A percentile compares a stretch with the other conserved stretches of the same genome.
These are phyloP conservation scores for Allacma fusca DNA, from an alignment of 2,888 invertebrate species.

Conservation along the genomic window DNA sequence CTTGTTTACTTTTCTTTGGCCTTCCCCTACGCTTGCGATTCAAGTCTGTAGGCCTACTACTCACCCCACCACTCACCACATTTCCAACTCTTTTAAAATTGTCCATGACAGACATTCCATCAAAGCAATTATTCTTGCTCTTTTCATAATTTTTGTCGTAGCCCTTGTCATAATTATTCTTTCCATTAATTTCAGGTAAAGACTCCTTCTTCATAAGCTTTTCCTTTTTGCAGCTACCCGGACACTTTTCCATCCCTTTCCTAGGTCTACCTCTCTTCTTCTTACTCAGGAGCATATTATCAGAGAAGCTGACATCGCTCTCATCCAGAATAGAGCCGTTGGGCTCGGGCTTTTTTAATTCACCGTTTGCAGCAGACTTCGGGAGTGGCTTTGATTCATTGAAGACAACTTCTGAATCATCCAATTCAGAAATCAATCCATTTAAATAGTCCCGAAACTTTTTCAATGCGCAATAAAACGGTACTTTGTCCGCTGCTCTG, in stretches of 20 bases:
- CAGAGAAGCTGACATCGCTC: constrained; percentile 25
- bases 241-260: constrained; percentile 61
- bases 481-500: constrained; percentile 97
- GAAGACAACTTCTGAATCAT: constrained; percentile 88
- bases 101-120: constrained; percentile 14
- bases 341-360: background rate
- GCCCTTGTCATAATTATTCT: constrained; percentile 4
- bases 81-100: constrained; percentile 42
- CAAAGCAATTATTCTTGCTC: constrained; percentile 16
- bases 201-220: constrained; percentile 25
- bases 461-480: constrained; percentile 94
- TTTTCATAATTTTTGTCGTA: background rate
- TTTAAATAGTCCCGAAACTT: constrained; percentile 94
- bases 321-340: constrained; percentile 29
- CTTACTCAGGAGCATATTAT: constrained; percentile 70
- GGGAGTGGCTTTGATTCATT: constrained; percentile 67
- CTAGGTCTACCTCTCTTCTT: constrained; percentile 80
- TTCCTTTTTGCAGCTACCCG: constrained; percentile 30
- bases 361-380: constrained; percentile 40
- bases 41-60: constrained; percentile 47
- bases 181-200: constrained; percentile 12
- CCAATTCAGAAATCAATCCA: constrained; percentile 82
- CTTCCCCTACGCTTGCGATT: constrained; percentile 78
- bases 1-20: constrained; percentile 84
- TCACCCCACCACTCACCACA: constrained; percentile 21